Base-by-base conservation (phyloP, 92 coral and sea anemone species). In the Porites divaricata region DNA sequence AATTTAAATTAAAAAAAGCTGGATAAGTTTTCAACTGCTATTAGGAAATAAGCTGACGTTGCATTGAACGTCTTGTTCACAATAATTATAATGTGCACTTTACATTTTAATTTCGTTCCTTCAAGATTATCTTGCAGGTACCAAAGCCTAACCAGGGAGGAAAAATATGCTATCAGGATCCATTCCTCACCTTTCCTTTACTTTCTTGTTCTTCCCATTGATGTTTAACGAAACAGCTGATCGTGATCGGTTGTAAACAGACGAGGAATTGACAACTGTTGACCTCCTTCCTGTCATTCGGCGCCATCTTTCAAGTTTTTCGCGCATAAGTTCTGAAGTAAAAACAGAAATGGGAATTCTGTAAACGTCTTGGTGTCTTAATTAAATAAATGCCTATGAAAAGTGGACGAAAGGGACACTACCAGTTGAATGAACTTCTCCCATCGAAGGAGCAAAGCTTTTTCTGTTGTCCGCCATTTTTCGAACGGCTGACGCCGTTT, bases 251-350 rank as follows among this genome's bases (percentile, higher is more conserved):
- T 81, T 72, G 54, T 65, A 26, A 68, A 73, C 79, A 82, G 68
- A 45, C 13, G 62, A 5, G 19, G 78, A 69, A 8, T 6, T 69
- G 49, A 76, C 78, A 19, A 58, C 63, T 35, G 49, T 51, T 61
- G 83, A 82, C 23, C 77, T 49, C 70, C 78, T 83, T 68, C 78
- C 85, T 57, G 70, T 89, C 74, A 78, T 62, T 74, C 87, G 79
- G 17, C 83, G 92, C 89, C 89, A 89, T 74, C 85, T 87, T 74
- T 85, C 92, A 15, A 89, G 74, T 75, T 79, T 85, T 24, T 79
- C 79, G 24, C 75, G 73, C 92, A 89, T 89, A 28, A 77, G 41
- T 48, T 89, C 92, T 89, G 62, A 1, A 51, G 69, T 53, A 5
- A 77, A 64, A 20, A 17, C 22, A 13, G 0, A 2, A 63, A 1